Evolutionary conservation across 2,888 invertebrate genomes (phyloP).

Genomic region (Liodrosophila aerea): DNA sequence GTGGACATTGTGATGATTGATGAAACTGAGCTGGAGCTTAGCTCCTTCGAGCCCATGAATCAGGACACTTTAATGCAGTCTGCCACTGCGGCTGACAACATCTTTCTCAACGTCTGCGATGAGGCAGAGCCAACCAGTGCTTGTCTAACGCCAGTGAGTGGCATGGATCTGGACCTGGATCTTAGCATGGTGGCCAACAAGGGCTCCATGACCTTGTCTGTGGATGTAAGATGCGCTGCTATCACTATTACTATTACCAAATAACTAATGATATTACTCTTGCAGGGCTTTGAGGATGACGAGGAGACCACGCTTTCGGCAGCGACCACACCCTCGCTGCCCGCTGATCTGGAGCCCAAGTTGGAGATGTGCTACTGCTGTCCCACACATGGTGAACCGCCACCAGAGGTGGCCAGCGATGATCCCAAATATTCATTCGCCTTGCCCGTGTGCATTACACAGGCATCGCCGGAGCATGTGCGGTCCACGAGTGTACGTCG

Average conservation of each 20-base stretch:
- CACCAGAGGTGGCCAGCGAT: slow-evolving; percentile 69
- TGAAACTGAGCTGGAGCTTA: slow-evolving; percentile 74
- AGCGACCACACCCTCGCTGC: slow-evolving; percentile 82
- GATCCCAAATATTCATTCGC: slow-evolving; percentile 52
- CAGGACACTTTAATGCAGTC: slow-evolving; percentile 65
- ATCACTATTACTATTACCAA: too few species aligned
- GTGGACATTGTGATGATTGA: slow-evolving; percentile 81
- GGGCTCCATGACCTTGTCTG: slow-evolving; percentile 84
- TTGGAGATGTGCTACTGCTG: slow-evolving; percentile 75
- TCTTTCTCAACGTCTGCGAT: slow-evolving; percentile 62
- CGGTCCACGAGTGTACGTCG: slow-evolving; percentile 63
- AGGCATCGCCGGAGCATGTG: slow-evolving; percentile 64
- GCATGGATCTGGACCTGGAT: slow-evolving; percentile 84
- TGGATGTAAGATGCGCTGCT: slow-evolving; percentile 79
- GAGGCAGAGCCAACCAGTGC: slow-evolving; percentile 68
- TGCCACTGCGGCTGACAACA: slow-evolving; percentile 33
- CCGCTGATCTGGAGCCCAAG: slow-evolving; percentile 58
- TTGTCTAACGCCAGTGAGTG: slow-evolving; percentile 86
- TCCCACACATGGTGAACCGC: slow-evolving; percentile 65
- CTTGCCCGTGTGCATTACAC: slow-evolving; percentile 56
- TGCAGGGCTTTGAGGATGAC: slow-evolving; percentile 82
- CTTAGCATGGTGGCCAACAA: slow-evolving; percentile 88
- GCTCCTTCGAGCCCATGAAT: slow-evolving; percentile 83
- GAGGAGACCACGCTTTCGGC: slow-evolving; percentile 85
- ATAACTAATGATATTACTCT: neutral